Percentiles rank a stretch among this genome's conserved stretches.
These are phyloP conservation scores for Trinorchestia longiramus DNA, from an alignment of 1,140 invertebrate species.

Conservation along the genomic window DNA sequence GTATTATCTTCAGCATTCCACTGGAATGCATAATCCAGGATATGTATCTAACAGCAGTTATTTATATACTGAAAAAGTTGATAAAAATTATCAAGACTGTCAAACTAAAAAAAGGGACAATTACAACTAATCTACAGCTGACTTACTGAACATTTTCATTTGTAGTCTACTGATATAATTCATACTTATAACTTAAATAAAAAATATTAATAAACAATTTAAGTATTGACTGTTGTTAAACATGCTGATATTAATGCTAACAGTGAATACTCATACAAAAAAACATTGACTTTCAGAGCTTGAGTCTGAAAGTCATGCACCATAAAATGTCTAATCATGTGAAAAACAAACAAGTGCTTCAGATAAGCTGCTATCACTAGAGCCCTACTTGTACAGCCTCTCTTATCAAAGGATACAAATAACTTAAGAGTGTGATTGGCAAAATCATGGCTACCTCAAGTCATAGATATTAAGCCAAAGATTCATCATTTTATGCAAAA, in stretches of 20 bases:
- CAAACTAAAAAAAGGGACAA: too few relatives aligned
- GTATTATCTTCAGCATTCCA: too few relatives aligned
- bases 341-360: not conserved
- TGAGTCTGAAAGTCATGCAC: not conserved
- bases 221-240: not conserved
- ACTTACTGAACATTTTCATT: too few relatives aligned
- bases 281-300: not conserved
- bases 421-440: not conserved
- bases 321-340: not conserved
- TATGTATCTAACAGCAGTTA: too few relatives aligned
- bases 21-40: too few relatives aligned
- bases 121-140: too few relatives aligned
- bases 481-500: not conserved
- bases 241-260: not conserved
- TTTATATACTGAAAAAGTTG: too few relatives aligned
- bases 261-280: not conserved
- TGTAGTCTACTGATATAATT: too few relatives aligned
- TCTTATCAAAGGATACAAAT: not conserved
- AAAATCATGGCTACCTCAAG: not conserved
- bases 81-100: too few relatives aligned
- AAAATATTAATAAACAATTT: not conserved
- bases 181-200: not conserved
- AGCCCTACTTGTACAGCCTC: not conserved
- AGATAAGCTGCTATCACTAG: not conserved
- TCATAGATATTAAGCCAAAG: not conserved